Conservation (phyloP, 2,888 invertebrate genomes). For the Lasioglossum morio region DNA sequence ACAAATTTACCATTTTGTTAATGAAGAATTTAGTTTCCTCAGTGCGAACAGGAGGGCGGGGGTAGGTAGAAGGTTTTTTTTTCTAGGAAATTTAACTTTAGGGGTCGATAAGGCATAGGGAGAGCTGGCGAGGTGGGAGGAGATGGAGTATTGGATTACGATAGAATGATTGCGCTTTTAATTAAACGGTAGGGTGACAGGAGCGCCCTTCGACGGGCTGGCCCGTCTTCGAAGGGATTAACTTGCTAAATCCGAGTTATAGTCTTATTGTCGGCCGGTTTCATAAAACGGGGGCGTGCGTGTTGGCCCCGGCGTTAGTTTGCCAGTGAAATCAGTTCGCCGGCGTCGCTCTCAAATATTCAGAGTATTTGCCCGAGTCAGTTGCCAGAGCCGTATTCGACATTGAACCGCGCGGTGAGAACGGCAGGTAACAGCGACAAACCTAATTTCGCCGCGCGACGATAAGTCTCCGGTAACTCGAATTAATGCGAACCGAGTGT, state of each 20-base stretch:
- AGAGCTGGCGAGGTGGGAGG: constrained; percentile 47
- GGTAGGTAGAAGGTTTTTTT: constrained; percentile 42
- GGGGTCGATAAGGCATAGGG: constrained; percentile 27
- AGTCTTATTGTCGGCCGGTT: constrained; percentile 63
- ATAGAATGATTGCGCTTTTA: constrained; percentile 72
- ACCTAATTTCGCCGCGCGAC: constrained; percentile 48
- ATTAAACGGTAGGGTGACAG: constrained; percentile 64
- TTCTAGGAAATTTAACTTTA: constrained; percentile 63
- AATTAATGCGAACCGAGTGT: constrained; percentile 47
- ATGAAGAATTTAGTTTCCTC: not conserved
- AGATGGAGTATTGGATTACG: constrained; percentile 71
- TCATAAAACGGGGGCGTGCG: constrained; percentile 49
- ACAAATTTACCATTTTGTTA: too few species aligned
- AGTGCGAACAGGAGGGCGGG: not conserved
- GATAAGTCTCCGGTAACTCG: constrained; percentile 43
- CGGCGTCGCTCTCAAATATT: constrained; percentile 24
- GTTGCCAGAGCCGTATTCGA: not conserved
- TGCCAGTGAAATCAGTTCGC: constrained; percentile 34
- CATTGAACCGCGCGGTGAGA: constrained; percentile 16
- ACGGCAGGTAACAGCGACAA: constrained; percentile 9
- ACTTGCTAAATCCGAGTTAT: constrained; percentile 64
- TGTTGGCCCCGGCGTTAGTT: constrained; percentile 11
- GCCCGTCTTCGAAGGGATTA: constrained; percentile 62
- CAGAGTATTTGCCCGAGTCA: constrained; percentile 24
- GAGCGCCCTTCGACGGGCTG: constrained; percentile 15